These are phyloP conservation scores for Bhutanitis thaidina DNA, from an alignment of 2,888 invertebrate species.

Conservation along the genomic window DNA sequence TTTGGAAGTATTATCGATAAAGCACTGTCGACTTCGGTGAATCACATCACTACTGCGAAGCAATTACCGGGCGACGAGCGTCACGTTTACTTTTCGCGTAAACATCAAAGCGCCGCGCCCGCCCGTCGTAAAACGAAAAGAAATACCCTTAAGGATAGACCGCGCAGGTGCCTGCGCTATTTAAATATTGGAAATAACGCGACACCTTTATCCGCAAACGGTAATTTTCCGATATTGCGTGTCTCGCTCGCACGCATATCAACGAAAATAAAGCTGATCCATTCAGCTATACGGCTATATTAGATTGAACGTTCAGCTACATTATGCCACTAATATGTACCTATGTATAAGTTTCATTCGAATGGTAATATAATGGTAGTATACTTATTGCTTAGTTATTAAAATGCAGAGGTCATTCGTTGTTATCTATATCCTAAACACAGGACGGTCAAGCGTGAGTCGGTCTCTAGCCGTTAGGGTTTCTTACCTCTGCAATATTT, in stretches of 20 bases:
- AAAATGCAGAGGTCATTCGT: too few species aligned
- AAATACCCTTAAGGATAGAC: conserved; percentile 51
- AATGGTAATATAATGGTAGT: too few species aligned
- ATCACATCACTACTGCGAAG: conserved; percentile 36
- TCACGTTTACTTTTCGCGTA: conserved; percentile 64
- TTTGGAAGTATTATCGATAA: background rate
- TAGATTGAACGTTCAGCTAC: too few species aligned
- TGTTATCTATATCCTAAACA: too few species aligned
- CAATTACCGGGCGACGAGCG: conserved; percentile 53
- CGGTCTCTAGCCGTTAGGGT: too few species aligned
- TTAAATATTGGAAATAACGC: conserved; percentile 13
- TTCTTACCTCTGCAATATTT: too few species aligned
- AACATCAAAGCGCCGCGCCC: conserved; percentile 54
- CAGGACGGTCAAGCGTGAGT: too few species aligned
- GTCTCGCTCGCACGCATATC: conserved; percentile 1
- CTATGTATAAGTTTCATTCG: too few species aligned
- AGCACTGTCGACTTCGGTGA: background rate
- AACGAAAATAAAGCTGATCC: too few species aligned
- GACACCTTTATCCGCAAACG: conserved; percentile 3
- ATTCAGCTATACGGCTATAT: too few species aligned
- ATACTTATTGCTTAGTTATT: too few species aligned
- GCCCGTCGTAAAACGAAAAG: conserved; percentile 45
- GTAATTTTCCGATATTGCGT: conserved; percentile 1
- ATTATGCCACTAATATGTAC: too few species aligned
- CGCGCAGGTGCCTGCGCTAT: conserved; percentile 27